Base-by-base conservation (phyloP, 2,888 invertebrate species). In the Mimachlamys varia region DNA sequence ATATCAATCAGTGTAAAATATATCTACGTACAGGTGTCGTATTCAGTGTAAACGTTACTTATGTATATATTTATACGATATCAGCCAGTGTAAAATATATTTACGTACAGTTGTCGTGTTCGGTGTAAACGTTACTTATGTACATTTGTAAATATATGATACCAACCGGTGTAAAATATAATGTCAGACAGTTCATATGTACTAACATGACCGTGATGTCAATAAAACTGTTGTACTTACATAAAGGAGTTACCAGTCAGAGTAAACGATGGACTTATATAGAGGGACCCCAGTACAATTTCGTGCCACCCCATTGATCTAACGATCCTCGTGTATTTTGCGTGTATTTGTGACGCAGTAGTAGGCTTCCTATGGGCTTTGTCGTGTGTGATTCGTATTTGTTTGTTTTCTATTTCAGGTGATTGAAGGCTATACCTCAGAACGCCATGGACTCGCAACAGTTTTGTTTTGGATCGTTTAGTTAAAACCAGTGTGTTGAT, bases 401-500 rank as follows among this genome's bases (percentile, higher is more conserved):
- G 33, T 76, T 76, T 58, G 22, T 58, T 76, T 76, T 76, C 27
- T 76, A 33, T 76, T 76, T 15, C 76, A 76, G 76, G 76, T 76
- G 76, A 76, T 76, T 76, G 76, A 33, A 27, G 33, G 33, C 76
- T 76, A 15, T 33, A 76, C 33, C 76, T 27, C 76, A 76, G 33
- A 76, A 76, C 12, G 76, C 76, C 33, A 76, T 76, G 76, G 62
- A 62, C 62, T 62, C 44, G n/a, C n/a, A 5, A 44, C 62, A 62
- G 62, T 22, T 19, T 15, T 33, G 27, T 33, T 76, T 33, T 27
- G 76, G 27, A 22, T 76, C 76, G 76, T 76, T 76, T 76, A 76
- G 76, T 76, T 76, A 76, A 76, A 76, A 33, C 76, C 76, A 76
- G 27, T 2, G 33, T 76, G 76, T 76, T 76, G 76, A 76, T 76